phyloP scores from a whole-genome alignment of 2,888 invertebrate species.

The Caradrina kadenii region DNA sequence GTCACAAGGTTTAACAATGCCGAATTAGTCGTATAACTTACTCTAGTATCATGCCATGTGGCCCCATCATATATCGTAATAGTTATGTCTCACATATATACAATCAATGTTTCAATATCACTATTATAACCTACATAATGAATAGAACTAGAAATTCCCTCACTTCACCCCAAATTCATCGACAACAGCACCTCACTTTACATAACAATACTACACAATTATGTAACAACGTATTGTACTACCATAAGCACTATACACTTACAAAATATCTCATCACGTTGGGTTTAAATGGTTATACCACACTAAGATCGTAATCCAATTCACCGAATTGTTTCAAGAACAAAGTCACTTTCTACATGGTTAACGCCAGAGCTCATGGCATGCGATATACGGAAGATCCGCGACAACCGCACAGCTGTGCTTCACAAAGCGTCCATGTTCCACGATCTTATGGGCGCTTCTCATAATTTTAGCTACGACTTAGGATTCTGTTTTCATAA shows the following conservation, averaged over 20 bases:
- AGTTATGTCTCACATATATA: constrained; percentile 69
- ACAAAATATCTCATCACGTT: constrained; percentile 29
- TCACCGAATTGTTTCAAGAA: neutral
- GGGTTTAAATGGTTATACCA: constrained; percentile 26
- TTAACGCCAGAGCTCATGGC: neutral
- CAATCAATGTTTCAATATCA: constrained; percentile 75
- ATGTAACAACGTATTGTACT: neutral
- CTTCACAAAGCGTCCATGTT: neutral
- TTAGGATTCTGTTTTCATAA: too few relatives aligned
- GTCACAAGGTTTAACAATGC: constrained; percentile 75
- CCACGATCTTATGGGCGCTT: neutral
- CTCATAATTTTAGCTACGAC: too few relatives aligned
- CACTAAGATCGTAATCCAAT: neutral
- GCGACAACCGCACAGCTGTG: neutral
- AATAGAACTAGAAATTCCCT: constrained; percentile 57
- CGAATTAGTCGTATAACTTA: constrained; percentile 79
- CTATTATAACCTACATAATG: constrained; percentile 60
- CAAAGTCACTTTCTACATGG: constrained; percentile 8
- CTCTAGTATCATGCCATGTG: constrained; percentile 71
- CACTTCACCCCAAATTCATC: constrained; percentile 62
- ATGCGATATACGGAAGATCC: neutral
- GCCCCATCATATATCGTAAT: constrained; percentile 68
- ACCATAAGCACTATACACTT: constrained; percentile 41
- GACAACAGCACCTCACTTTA: constrained; percentile 49
- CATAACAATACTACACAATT: constrained; percentile 19